These are phyloP conservation scores for Porites rus DNA, from an alignment of 92 coral and sea anemone genomes.

Conservation along the genomic window DNA sequence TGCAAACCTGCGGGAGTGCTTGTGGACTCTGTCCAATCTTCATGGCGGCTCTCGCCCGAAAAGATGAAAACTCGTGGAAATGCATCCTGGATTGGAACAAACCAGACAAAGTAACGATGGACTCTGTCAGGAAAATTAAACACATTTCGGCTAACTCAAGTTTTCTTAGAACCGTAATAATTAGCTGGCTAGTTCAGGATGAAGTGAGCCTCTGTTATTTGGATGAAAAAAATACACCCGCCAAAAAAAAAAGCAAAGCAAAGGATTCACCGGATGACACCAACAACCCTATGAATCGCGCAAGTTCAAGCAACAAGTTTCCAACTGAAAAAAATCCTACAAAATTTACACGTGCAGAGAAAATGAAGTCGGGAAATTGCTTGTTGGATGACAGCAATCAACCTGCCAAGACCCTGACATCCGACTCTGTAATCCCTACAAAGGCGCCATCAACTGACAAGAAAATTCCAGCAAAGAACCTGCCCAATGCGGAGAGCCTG, in stretches of 20 bases:
- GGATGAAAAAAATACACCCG: neutral
- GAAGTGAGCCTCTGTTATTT: conserved; percentile 25
- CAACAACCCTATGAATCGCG: neutral
- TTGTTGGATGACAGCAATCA: neutral
- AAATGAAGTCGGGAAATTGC: neutral
- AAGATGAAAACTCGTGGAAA: conserved; percentile 40
- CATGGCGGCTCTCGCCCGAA: conserved; percentile 29
- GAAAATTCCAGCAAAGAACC: neutral
- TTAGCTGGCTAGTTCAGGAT: conserved; percentile 32
- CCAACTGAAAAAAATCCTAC: neutral
- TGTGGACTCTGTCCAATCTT: conserved; percentile 38
- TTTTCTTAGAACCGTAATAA: conserved; percentile 31
- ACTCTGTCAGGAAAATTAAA: neutral
- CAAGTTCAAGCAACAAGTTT: neutral
- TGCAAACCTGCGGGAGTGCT: conserved; percentile 37
- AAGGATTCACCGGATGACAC: neutral
- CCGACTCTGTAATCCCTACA: neutral
- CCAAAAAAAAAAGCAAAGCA: neutral
- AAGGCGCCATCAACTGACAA: neutral
- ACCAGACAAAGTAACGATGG: conserved; percentile 17
- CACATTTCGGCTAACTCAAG: conserved; percentile 25
- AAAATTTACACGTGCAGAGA: too few species aligned
- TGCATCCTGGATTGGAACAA: conserved; percentile 25
- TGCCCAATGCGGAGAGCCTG: neutral
- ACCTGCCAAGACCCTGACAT: neutral